A percentile compares a stretch with the other conserved stretches of the same genome.
phyloP scores from a whole-genome alignment of 2,113 vertebrate genomes.

The Gavialis gangeticus region DNA sequence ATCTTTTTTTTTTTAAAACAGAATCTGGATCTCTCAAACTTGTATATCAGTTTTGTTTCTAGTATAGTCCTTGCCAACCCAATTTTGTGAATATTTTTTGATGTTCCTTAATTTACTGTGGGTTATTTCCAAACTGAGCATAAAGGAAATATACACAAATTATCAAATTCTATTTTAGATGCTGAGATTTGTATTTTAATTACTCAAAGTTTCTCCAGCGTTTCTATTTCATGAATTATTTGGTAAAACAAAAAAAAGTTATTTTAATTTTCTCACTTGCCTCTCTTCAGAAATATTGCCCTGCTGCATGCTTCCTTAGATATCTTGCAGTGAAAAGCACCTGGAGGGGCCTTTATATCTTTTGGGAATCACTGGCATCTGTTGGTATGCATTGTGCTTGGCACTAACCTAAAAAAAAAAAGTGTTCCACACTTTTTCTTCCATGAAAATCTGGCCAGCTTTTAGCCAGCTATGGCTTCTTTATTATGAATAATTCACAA shows the following conservation, averaged over 20 bases:
- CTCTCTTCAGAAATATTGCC: background rate
- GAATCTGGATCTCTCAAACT: accelerated
- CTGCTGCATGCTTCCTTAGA: background rate
- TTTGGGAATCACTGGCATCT: background rate
- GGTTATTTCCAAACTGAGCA: background rate
- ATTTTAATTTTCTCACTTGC: background rate
- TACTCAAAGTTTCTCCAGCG: background rate
- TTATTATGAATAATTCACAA: background rate
- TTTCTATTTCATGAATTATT: background rate
- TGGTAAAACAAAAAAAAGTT: background rate
- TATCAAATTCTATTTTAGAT: background rate
- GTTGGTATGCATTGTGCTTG: background rate
- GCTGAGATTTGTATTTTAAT: background rate
- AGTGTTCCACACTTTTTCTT: background rate
- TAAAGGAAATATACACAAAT: too few species aligned
- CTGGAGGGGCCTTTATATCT: background rate
- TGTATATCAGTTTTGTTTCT: background rate
- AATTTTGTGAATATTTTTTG: background rate
- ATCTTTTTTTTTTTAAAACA: background rate
- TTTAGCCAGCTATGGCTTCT: background rate
- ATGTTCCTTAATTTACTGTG: background rate
- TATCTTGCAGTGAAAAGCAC: background rate
- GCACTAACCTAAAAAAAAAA: background rate
- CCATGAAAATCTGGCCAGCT: background rate
- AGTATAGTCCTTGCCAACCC: background rate